Conservation (phyloP, 2,797 vertebrate species). For the Sciurus carolinensis region DNA sequence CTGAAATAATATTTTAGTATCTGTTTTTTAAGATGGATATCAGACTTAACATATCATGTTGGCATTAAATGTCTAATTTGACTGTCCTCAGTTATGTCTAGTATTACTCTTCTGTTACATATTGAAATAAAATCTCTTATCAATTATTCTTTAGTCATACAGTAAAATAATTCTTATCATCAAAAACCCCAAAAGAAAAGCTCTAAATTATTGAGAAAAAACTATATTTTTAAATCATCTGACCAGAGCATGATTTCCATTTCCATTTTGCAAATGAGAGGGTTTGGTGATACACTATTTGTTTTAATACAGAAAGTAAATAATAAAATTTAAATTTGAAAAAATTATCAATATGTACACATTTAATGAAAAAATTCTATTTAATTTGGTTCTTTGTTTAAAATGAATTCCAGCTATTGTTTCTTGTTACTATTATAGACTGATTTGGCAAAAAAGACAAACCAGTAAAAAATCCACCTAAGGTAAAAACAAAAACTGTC, state of each 20-base stretch:
- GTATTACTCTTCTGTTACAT: not conserved
- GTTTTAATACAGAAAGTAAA: not conserved
- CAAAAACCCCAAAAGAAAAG: not conserved
- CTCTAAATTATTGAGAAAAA: not conserved
- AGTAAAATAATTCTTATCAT: not conserved
- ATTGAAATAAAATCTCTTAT: not conserved
- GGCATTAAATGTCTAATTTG: not conserved
- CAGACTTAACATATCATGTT: slow-evolving; percentile 5
- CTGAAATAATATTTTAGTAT: slow-evolving; percentile 45
- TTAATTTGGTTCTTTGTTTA: not conserved
- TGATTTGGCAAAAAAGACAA: not conserved
- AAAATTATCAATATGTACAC: not conserved
- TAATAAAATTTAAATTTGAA: slow-evolving; percentile 21
- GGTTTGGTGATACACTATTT: not conserved
- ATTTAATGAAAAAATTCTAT: not conserved
- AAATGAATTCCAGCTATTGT: not conserved
- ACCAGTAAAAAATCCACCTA: not conserved
- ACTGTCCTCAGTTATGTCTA: not conserved
- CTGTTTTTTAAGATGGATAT: slow-evolving; percentile 5
- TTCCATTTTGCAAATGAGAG: slow-evolving; percentile 36
- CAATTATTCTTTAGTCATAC: not conserved
- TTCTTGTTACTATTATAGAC: not conserved
- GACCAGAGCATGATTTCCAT: slow-evolving; percentile 23
- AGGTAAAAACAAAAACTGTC: not conserved
- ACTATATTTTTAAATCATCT: slow-evolving; percentile 19